A percentile compares a stretch with the other conserved stretches of the same genome.
Evolutionary conservation across 2,113 vertebrate species (phyloP).

Genomic region (Labeo rohita): DNA sequence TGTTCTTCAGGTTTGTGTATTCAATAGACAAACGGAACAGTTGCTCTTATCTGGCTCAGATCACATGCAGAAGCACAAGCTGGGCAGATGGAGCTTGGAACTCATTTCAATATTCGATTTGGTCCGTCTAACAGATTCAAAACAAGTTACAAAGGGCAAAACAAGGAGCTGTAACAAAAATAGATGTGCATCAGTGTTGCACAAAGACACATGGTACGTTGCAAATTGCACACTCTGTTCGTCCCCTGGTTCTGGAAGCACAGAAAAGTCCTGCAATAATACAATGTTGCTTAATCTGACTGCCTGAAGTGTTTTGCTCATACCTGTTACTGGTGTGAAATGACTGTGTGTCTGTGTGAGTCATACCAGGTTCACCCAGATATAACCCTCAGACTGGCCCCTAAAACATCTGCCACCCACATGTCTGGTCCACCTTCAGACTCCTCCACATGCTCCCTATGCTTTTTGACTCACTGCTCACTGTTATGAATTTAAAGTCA

Average conservation of each 20-base stretch:
- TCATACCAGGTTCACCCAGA: constrained; percentile 27
- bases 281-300: not conserved
- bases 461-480: constrained; percentile 25
- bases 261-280: not conserved
- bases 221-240: not conserved
- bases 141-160: constrained; percentile 37
- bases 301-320: not conserved
- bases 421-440: constrained; percentile 28
- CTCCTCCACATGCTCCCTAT: not conserved
- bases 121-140: constrained; percentile 34
- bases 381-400: constrained; percentile 15
- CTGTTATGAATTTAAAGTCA: not conserved
- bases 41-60: constrained; percentile 43
- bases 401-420: constrained; percentile 45
- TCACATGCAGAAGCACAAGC: constrained; percentile 45
- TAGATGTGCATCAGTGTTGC: constrained; percentile 10
- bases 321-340: constrained; percentile 12
- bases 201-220: not conserved
- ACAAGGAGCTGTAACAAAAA: constrained; percentile 16
- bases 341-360: constrained; percentile 29
- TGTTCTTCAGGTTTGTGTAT: constrained; percentile 43
- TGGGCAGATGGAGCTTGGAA: constrained; percentile 53
- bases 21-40: constrained; percentile 29
- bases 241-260: not conserved
- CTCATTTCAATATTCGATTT: constrained; percentile 58